Conservation (phyloP, 2,888 invertebrate genomes). For the Parochlus steinenii region DNA sequence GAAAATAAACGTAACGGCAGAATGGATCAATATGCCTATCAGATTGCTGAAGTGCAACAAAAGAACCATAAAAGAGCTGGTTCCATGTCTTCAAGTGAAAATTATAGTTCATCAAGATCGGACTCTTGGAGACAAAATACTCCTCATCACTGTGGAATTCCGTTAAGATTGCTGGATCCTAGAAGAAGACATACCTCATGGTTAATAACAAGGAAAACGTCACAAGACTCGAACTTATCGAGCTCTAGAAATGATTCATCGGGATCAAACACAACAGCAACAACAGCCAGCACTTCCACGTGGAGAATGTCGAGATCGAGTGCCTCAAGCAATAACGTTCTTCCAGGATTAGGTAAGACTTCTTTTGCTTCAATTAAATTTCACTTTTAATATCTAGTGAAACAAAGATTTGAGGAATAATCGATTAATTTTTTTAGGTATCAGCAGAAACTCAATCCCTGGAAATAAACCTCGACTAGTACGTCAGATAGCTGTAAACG, state of each 20-base stretch:
- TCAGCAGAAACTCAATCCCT: constrained; percentile 13
- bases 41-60: constrained; percentile 57
- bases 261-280: constrained; percentile 71
- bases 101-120: constrained; percentile 74
- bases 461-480: constrained; percentile 56
- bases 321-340: constrained; percentile 33
- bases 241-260: constrained; percentile 84
- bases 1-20: constrained; percentile 31
- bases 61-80: constrained; percentile 62
- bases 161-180: constrained; percentile 52
- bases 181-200: constrained; percentile 72
- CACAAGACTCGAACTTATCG: constrained; percentile 80
- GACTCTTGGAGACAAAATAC: constrained; percentile 70
- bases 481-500: constrained; percentile 63
- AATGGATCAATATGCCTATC: constrained; percentile 53
- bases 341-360: constrained; percentile 32
- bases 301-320: constrained; percentile 79
- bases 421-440: constrained; percentile 17
- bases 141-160: constrained; percentile 58
- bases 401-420: neutral
- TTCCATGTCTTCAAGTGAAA: constrained; percentile 75
- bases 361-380: constrained; percentile 29
- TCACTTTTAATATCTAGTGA: constrained; percentile 15
- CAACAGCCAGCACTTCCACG: constrained; percentile 78
- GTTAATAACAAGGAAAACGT: constrained; percentile 81